These are phyloP conservation scores for Gymnopithys bicolor DNA, from an alignment of 2,797 vertebrate genomes.

Conservation along the genomic window DNA sequence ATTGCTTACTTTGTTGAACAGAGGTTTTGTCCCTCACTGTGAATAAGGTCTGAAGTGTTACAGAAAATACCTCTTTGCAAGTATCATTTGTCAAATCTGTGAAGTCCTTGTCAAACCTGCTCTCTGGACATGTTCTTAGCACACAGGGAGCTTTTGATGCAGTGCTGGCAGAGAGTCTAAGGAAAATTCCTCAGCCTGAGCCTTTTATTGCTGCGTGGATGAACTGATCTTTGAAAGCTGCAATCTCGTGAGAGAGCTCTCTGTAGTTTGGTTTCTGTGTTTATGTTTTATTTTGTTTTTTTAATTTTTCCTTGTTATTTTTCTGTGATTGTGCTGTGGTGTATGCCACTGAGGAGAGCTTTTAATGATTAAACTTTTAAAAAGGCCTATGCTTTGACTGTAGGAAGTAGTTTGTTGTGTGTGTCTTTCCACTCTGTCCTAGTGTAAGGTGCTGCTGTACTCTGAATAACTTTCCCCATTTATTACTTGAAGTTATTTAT, in stretches of 20 bases:
- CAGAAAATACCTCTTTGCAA: background rate
- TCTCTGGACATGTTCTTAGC: background rate
- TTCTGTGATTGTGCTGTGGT: background rate
- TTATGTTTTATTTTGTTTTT: background rate
- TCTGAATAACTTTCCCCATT: background rate
- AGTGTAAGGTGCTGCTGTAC: background rate
- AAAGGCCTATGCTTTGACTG: background rate
- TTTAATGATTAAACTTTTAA: background rate
- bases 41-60: background rate
- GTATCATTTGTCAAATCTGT: background rate
- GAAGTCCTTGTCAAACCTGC: background rate
- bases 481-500: background rate
- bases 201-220: conserved; percentile 75
- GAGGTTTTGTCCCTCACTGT: background rate
- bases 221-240: conserved; percentile 69
- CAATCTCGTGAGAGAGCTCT: conserved; percentile 36
- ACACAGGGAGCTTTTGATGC: background rate
- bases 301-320: background rate
- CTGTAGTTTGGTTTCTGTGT: background rate
- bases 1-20: conserved; percentile 67
- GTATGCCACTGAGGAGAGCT: background rate
- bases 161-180: conserved; percentile 36
- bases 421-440: background rate
- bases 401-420: background rate
- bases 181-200: conserved; percentile 60